A percentile compares a stretch with the other conserved stretches of the same genome.
phyloP scores from a whole-genome alignment of 2,113 vertebrate species.

The Halichoerus grypus region DNA sequence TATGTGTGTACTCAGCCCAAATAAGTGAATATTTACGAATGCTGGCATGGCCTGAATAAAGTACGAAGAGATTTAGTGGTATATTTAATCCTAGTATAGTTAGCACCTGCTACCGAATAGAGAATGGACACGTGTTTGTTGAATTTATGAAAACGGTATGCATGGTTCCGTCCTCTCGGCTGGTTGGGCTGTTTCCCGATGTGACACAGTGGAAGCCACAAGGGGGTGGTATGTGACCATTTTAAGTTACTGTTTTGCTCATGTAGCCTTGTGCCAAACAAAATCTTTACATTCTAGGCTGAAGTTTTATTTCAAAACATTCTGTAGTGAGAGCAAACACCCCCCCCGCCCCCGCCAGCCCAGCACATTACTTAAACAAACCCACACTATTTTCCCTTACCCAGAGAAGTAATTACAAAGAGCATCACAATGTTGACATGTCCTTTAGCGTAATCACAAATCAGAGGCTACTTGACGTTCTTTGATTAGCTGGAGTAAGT shows the following conservation, averaged over 20 bases:
- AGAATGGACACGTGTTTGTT: neutral
- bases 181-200: neutral
- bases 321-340: neutral
- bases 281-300: neutral
- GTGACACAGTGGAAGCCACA: neutral
- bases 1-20: neutral
- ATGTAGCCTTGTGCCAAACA: neutral
- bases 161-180: neutral
- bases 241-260: neutral
- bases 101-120: neutral
- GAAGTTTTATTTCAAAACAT: conserved; percentile 14
- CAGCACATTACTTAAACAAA: neutral
- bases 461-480: neutral
- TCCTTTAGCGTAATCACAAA: neutral
- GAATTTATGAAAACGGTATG: neutral
- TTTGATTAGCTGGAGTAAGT: neutral
- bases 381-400: neutral
- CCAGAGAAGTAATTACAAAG: neutral
- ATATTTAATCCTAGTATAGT: neutral
- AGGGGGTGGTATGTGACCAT: conserved; percentile 43
- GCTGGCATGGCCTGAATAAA: neutral
- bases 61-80: neutral
- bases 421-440: neutral
- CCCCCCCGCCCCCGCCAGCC: no score
- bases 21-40: neutral